Conservation (phyloP, 2,888 invertebrate genomes). For the Sialis fuliginosa region DNA sequence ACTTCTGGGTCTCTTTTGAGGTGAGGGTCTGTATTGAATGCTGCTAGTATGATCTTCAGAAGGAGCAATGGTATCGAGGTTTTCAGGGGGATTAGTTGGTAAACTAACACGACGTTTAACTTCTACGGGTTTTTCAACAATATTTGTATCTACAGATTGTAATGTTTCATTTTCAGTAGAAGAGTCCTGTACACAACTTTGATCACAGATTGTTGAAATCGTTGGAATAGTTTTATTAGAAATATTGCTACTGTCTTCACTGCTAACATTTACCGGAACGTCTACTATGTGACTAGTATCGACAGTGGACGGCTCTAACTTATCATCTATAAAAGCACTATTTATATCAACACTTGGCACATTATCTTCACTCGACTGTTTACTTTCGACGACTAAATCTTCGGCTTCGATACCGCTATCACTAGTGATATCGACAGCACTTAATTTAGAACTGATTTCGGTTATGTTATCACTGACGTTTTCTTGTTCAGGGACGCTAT, state of each 20-base stretch:
- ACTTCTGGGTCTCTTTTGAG: slow-evolving; percentile 56
- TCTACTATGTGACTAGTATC: slow-evolving; percentile 20
- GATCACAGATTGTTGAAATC: slow-evolving; percentile 58
- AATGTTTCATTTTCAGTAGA: background rate
- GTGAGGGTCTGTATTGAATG: slow-evolving; percentile 29
- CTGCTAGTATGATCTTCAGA: slow-evolving; percentile 24
- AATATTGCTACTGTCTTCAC: slow-evolving; percentile 19
- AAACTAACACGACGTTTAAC: slow-evolving; percentile 36
- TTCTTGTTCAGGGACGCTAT: background rate
- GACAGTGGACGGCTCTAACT: slow-evolving; percentile 27
- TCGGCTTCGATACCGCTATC: slow-evolving; percentile 16
- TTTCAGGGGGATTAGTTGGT: slow-evolving; percentile 25
- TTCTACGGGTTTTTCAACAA: slow-evolving; percentile 9
- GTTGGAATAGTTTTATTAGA: slow-evolving; percentile 42
- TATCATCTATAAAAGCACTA: slow-evolving; percentile 29
- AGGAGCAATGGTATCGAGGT: slow-evolving; percentile 15
- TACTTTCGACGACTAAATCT: slow-evolving; percentile 13
- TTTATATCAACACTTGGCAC: slow-evolving; percentile 23
- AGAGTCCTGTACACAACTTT: slow-evolving; percentile 21
- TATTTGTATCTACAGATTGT: background rate
- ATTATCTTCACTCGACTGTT: slow-evolving; percentile 7
- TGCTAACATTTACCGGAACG: slow-evolving; percentile 10
- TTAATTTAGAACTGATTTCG: background rate
- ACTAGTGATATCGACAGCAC: slow-evolving; percentile 5
- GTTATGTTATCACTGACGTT: background rate